Evolutionary conservation across 2,888 invertebrate genomes (phyloP), one percentile per base, ranked within the genome.

Genomic region (Drosophila phalerata): DNA sequence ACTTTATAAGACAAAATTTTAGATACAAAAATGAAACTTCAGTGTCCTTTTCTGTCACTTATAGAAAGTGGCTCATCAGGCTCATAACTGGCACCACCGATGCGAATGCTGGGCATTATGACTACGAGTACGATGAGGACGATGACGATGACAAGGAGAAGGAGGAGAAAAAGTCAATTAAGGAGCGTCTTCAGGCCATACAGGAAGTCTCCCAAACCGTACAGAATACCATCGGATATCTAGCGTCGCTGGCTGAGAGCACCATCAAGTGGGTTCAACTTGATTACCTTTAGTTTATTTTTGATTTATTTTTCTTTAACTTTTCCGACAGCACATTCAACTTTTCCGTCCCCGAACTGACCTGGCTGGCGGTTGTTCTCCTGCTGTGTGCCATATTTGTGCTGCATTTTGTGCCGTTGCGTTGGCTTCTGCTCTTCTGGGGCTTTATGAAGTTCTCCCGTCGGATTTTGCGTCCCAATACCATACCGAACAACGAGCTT

Each of bases 171-270:
- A 98, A 98, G 93, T 97, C 97, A 81, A 94, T 99, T 58, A 98
- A 98, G 91, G 98, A 98, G 92, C 95, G 97, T 69, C 93, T 99
- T 43, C 98, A 98, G 92, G 97, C 98, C 3, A 98, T 99, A 81
- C 99, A 99, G 92, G 99, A 99, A 93, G 98, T 99, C 3, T 98
- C 99, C 17, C 97, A 98, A 90, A 97, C 97, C 62, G 98, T 99
- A 4, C 99, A 99, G 92, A 98, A 99, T 89, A 96, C 97, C 0
- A 97, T 99, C 67, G 99, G 99, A 25, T 97, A 96, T 90, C 95
- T 98, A 70, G 98, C 98, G 9, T 97, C 98, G n/a, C 93, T 99
- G 68, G 96, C 97, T 76, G 99, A 99, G 93, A 95, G 97, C 90
- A 95, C 98, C 61, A 98, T 98, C 94, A 99, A 99, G 98, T 98